Evolutionary conservation across 2,113 vertebrate species (phyloP), one percentile per base, ranked within the genome.

Genomic region (Cyphomyrus plagiostoma): DNA sequence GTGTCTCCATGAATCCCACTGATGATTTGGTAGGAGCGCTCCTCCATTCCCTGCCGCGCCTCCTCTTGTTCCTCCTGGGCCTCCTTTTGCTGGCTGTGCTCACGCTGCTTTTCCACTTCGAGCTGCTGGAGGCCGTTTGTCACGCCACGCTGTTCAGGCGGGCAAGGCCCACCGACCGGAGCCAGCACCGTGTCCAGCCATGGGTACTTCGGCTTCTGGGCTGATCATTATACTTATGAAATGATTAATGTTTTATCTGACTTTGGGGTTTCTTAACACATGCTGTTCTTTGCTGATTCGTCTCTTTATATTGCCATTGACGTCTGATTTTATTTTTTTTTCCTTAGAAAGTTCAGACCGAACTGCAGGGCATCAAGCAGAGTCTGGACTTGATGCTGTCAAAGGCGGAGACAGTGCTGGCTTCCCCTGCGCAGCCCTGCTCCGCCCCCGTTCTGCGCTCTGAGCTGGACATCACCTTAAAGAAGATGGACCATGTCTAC

Each of bases 401-500:
- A 2, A 96, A 96, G 94, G 96, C 97, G 0, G 94, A 97, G 92
- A 92, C 96, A 89, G 95, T 98, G 10, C 92, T 99, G 93, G 92
- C 94, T 0, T 95, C 97, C 85, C 95, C 97, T 0, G 97, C 97
- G 92, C 95, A 94, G 0, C 92, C 95, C 0, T 89, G 94, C 35
- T 96, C 97, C 0, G 95, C 94, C 1, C 98, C 98, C 0, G 90
- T 95, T 0, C 94, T 99, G 90, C 97, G 96, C 89, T 98, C 98
- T 0, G 98, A 99, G 93, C 96, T 99, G 80, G 97, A 99, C 7
- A 23, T 99, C 91, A 98, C 97, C 0, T 94, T 98, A 91, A 95
- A 97, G 94, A 99, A 98, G 95, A 97, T 99, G 97, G 96, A 98
- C 58, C 97, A 97, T 30, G 96, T 97, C 77, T 91, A 98, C 93